Percentiles rank a stretch among this genome's conserved stretches.
These are phyloP conservation scores for Frankliniella intonsa DNA, from an alignment of 2,888 invertebrate genomes.

Conservation along the genomic window DNA sequence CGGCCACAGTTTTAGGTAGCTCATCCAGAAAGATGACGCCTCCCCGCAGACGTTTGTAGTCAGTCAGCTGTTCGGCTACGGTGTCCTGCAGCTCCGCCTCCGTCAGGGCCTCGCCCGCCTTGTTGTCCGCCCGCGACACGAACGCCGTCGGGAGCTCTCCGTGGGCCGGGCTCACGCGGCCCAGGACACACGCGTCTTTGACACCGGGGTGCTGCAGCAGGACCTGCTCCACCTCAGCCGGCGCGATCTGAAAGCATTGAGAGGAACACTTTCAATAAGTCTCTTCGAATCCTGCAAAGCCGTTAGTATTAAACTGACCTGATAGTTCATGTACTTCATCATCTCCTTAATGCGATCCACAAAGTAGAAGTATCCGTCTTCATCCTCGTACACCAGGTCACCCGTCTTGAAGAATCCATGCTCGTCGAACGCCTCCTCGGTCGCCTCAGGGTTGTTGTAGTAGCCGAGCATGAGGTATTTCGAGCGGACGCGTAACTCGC, in stretches of 20 bases:
- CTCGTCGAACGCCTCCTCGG: background rate
- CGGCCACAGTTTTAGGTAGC: background rate
- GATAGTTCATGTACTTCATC: background rate
- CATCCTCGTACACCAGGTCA: slow-evolving; percentile 3
- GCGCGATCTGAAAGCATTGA: background rate
- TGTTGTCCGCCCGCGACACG: background rate
- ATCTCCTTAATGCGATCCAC: slow-evolving; percentile 18
- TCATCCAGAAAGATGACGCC: background rate
- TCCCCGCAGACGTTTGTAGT: background rate
- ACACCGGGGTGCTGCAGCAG: slow-evolving; percentile 16
- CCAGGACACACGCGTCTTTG: background rate
- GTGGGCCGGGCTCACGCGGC: background rate
- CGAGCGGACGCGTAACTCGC: background rate
- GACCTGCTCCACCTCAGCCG: background rate
- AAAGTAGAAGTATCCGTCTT: background rate
- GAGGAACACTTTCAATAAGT: no score
- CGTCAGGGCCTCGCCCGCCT: background rate
- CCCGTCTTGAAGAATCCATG: slow-evolving; percentile 4
- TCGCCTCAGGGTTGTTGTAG: background rate
- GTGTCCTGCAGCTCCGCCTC: background rate
- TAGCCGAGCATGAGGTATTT: background rate
- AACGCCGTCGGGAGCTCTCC: background rate
- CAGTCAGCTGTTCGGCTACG: background rate
- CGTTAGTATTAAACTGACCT: background rate
- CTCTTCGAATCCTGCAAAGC: background rate